Base-by-base conservation (phyloP, 2,113 vertebrate species). In the Platysternon megacephalum region DNA sequence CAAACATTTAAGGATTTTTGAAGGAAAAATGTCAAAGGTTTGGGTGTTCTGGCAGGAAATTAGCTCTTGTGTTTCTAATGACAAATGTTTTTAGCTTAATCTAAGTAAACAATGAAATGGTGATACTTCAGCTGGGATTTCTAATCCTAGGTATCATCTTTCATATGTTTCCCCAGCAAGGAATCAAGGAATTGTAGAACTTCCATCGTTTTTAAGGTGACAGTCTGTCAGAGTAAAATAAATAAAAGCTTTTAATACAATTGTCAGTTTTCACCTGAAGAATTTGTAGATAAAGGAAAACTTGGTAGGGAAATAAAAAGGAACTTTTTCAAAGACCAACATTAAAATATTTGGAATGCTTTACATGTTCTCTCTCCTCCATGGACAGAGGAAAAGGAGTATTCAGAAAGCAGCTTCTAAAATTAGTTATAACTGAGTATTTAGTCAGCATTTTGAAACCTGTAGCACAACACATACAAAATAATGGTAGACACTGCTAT, bases 61-160 rank as follows among this genome's bases (percentile, higher is more conserved):
- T 96, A 97, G 96, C 94, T 97, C 97, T 98, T 98, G 88, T 6
- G 5, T 94, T 93, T 87, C 92, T 96, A 97, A 98, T 93, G 84
- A 96, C 97, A 98, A 98, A 97, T 97, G 95, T 98, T 98, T 98
- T 97, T 97, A 98, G 97, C 97, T 98, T 98, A 97, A 97, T 98
- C 98, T 98, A 98, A 98, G 97, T 98, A 98, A 99, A 98, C 98
- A 98, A 98, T 98, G 98, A 99, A 98, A 99, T 96, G 79, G 95
- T 98, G 97, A 98, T 98, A 98, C 95, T 97, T 98, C 95, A 91
- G 85, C 96, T 97, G 94, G 76, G 97, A 97, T 97, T 98, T 98
- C 96, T 97, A 96, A 96, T 96, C 91, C 81, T 90, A 92, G 97
- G 96, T 97, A 97, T 98, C 96, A 94, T 96, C 86, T 98, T 98